These are phyloP conservation scores for Alauda arvensis DNA, from an alignment of 2,797 vertebrate species.

Conservation along the genomic window DNA sequence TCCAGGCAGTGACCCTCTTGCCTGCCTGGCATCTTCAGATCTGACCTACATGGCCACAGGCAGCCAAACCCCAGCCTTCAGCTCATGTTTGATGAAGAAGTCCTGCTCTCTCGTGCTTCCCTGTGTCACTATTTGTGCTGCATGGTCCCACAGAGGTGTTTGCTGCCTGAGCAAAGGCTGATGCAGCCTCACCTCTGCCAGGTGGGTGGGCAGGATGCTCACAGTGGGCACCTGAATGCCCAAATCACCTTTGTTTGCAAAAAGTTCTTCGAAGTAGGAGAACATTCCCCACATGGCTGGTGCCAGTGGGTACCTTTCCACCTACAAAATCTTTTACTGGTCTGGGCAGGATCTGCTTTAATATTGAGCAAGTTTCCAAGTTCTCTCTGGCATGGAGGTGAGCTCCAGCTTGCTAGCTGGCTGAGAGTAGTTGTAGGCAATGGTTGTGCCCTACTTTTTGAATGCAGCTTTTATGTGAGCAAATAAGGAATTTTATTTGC, in stretches of 20 bases:
- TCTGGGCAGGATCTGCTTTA: background rate
- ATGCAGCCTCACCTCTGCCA: background rate
- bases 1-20: background rate
- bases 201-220: background rate
- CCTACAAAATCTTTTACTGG: background rate
- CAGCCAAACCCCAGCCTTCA: background rate
- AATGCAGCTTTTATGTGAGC: slow-evolving; percentile 26
- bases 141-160: accelerated
- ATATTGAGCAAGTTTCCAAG: background rate
- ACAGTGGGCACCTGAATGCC: background rate
- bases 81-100: accelerated
- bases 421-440: background rate
- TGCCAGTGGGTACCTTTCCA: background rate
- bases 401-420: background rate
- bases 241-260: background rate
- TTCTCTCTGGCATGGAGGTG: background rate
- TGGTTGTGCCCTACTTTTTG: background rate
- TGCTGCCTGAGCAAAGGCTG: background rate
- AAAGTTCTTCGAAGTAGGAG: background rate
- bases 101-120: background rate
- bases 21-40: background rate
- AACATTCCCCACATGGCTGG: background rate
- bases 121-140: background rate
- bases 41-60: accelerated
- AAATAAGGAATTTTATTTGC: slow-evolving; percentile 48